Conservation (phyloP, 2,888 invertebrate genomes). For the Suillia variegata region DNA sequence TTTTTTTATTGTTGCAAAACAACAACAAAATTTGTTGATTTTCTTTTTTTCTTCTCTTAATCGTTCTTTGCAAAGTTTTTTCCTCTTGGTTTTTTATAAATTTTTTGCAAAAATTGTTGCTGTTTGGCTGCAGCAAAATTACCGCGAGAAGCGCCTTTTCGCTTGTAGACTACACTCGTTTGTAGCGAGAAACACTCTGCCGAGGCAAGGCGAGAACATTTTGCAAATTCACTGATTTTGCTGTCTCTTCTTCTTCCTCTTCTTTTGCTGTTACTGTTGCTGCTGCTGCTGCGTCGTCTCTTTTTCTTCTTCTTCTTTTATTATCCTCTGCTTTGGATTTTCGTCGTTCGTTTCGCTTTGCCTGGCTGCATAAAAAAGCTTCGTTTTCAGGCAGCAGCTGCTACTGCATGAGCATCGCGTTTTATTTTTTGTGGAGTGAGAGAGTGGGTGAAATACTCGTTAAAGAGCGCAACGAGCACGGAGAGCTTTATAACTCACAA, state of each 20-base stretch:
- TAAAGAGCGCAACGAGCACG: no score
- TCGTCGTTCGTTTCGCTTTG: not conserved
- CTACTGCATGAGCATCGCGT: not conserved
- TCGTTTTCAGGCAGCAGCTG: not conserved
- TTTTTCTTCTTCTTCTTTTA: not conserved
- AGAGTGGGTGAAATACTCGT: no score
- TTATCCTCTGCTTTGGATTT: not conserved
- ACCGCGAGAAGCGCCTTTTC: not conserved
- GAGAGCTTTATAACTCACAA: no score
- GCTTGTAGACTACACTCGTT: not conserved
- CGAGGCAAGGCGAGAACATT: not conserved
- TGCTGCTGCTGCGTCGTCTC: no score
- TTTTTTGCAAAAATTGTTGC: not conserved
- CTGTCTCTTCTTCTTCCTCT: not conserved
- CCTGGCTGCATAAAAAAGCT: not conserved
- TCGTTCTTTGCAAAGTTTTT: no score
- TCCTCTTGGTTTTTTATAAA: no score
- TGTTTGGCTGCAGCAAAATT: not conserved
- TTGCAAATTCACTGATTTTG: not conserved
- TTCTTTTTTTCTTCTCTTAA: not conserved
- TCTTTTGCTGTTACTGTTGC: not conserved
- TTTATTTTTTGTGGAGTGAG: no score
- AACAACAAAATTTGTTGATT: not conserved
- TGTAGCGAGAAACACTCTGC: constrained; percentile 2
- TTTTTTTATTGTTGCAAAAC: not conserved